Evolutionary conservation across 2,888 invertebrate species (phyloP).

Genomic region (Malacosoma neustria): DNA sequence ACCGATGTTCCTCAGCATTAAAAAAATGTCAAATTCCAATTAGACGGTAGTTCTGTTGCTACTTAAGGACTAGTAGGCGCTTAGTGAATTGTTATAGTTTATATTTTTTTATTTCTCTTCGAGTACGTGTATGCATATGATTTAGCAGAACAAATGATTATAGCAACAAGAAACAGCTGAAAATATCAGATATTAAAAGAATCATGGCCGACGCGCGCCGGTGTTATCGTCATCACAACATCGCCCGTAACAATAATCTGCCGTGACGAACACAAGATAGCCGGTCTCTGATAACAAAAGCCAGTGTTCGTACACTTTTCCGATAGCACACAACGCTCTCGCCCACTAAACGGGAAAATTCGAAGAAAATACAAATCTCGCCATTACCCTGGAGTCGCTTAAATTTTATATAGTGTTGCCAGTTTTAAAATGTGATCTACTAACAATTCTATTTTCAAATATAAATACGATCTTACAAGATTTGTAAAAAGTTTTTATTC

Average conservation of each 20-base stretch:
- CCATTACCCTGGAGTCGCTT: slow-evolving; percentile 12
- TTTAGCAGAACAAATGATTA: too few species aligned
- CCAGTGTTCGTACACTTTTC: slow-evolving; percentile 50
- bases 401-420: slow-evolving; percentile 24
- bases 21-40: too few species aligned
- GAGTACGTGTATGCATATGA: too few species aligned
- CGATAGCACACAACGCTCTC: slow-evolving; percentile 36
- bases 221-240: slow-evolving; percentile 54
- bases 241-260: slow-evolving; percentile 53
- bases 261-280: slow-evolving; percentile 67
- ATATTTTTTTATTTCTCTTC: too few species aligned
- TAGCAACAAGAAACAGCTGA: neutral
- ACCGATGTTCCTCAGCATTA: too few species aligned
- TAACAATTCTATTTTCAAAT: slow-evolving; percentile 4
- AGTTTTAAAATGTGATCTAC: slow-evolving; percentile 15
- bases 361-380: slow-evolving; percentile 5
- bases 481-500: too few species aligned
- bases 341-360: slow-evolving; percentile 8
- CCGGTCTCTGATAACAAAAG: slow-evolving; percentile 54
- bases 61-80: too few species aligned
- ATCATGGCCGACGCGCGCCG: neutral
- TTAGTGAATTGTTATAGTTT: too few species aligned
- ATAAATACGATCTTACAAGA: too few species aligned
- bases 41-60: too few species aligned
- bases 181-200: neutral